Evolutionary conservation across 2,888 invertebrate genomes (phyloP), one percentile per base, ranked within the genome.

Genomic region (Rhodophaea formosa): DNA sequence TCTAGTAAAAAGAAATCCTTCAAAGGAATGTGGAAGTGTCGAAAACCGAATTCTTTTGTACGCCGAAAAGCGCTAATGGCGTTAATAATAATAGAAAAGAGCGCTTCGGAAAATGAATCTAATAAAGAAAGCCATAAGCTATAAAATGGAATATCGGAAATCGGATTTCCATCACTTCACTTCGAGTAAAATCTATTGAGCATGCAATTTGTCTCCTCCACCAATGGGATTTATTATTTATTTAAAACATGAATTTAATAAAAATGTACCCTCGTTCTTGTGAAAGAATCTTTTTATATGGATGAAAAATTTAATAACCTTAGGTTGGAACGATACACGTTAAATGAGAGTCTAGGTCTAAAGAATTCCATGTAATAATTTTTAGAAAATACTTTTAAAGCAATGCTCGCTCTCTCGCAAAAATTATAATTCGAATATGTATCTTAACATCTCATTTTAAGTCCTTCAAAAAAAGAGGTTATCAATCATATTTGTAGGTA

Each of bases 51-150:
- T 32, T 35, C 53, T 35, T 54, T 32, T 16, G 32, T 15, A 14
- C 45, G 29, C 23, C 32, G 52, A 56, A 51, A 30, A 45, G 56
- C 52, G 55, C 57, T 57, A 59, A 59, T 61, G 57, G 54, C 42
- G 44, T 55, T 57, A 59, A 59, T 57, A 59, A 61, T 49, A 54
- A n/a, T 35, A 47, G 39, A 49, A 35, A 53, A 49, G 23, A n/a
- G 35, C 30, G 45, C 51, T 23, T 51, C 29, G 44, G 57, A 53
- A 57, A 54, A 59, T 47, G 52, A 46, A 59, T 59, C 59, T 46
- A 53, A 59, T 61, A 56, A 59, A 61, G 52, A 47, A 54, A 52
- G 54, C 61, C 58, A 53, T 61, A 57, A 59, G 59, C 51, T 43
- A 55, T 47, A 55, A 59, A 59, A 57, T 61, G 57, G 52, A 59